phyloP scores from a whole-genome alignment of 2,888 invertebrate genomes.

The Heliothis peltigera region DNA sequence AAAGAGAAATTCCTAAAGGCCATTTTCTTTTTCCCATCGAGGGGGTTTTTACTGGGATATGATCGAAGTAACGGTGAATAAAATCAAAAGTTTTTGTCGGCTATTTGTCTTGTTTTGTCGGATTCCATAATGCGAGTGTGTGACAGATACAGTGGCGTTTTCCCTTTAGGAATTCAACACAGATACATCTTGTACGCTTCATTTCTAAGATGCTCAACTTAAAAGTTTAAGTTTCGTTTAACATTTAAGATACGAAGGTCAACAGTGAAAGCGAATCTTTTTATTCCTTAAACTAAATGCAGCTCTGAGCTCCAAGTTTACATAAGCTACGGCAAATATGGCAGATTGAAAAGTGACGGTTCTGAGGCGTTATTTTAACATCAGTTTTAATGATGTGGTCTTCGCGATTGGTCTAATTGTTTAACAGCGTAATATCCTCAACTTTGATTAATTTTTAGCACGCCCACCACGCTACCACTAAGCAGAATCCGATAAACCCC shows the following conservation, averaged over 20 bases:
- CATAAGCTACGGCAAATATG: too few relatives aligned
- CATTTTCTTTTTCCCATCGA: constrained; percentile 73
- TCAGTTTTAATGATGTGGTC: too few relatives aligned
- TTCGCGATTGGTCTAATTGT: too few relatives aligned
- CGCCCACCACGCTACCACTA: neutral
- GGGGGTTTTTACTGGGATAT: constrained; percentile 64
- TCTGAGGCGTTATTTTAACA: too few relatives aligned
- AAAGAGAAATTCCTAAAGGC: constrained; percentile 78
- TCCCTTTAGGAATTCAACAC: neutral
- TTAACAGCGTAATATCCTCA: neutral
- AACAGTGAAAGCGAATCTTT: too few relatives aligned
- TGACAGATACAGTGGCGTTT: neutral
- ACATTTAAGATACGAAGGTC: too few relatives aligned
- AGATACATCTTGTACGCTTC: neutral
- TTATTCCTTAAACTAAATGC: too few relatives aligned
- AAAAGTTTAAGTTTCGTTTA: too few relatives aligned
- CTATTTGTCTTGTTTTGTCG: constrained; percentile 23
- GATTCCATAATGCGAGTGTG: neutral
- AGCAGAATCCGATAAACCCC: constrained; percentile 16
- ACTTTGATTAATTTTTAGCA: neutral
- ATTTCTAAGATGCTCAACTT: neutral
- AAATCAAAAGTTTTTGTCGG: constrained; percentile 58
- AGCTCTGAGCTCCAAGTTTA: too few relatives aligned
- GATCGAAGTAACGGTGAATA: constrained; percentile 56
- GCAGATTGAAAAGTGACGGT: too few relatives aligned